Evolutionary conservation across 2,888 invertebrate genomes (phyloP).

Genomic region (Incurvaria masculella): DNA sequence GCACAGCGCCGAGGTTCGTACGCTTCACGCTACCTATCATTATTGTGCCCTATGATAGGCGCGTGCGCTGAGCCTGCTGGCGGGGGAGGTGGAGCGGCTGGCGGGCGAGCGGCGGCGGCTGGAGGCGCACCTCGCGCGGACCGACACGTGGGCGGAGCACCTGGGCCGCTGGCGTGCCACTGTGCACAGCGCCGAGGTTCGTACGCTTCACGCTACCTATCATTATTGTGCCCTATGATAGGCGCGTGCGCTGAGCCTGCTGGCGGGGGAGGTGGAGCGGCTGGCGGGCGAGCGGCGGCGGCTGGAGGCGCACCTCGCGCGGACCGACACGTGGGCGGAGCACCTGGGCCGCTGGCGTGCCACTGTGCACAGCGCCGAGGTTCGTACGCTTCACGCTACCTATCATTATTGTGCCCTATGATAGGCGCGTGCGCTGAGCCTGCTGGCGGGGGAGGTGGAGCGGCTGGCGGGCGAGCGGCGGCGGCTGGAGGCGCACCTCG

Average conservation of each 20-base stretch:
- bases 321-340: conserved; percentile 89
- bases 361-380: conserved; percentile 79
- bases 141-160: conserved; percentile 89
- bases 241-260: conserved; percentile 71
- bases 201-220: too few species aligned
- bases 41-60: too few species aligned
- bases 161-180: conserved; percentile 84
- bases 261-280: conserved; percentile 83
- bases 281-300: conserved; percentile 76
- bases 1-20: conserved; percentile 73
- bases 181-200: conserved; percentile 80
- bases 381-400: too few species aligned
- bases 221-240: too few species aligned
- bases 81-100: conserved; percentile 80
- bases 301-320: conserved; percentile 77
- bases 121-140: conserved; percentile 80
- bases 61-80: conserved; percentile 73
- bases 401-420: too few species aligned
- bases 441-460: conserved; percentile 82
- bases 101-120: conserved; percentile 76
- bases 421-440: conserved; percentile 74
- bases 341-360: conserved; percentile 87
- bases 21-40: too few species aligned
- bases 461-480: conserved; percentile 76
- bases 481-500: conserved; percentile 79